Evolutionary conservation across 64 coral and sea anemone genomes (phyloP), one percentile per base, ranked within the genome.

Genomic region (Anthopleura sola): DNA sequence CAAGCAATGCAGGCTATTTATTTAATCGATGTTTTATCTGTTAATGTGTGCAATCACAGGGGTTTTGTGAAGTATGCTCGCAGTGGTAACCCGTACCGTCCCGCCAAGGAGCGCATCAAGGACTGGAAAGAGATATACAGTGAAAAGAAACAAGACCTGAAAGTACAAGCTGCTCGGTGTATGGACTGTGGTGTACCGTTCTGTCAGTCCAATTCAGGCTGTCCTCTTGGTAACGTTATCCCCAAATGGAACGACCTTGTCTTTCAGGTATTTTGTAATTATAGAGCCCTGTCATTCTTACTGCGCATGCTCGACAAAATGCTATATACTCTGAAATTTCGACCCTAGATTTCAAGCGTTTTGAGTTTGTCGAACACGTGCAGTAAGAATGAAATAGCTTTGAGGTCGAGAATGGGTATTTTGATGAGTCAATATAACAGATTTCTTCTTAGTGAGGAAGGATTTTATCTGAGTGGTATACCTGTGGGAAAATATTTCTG

Each of bases 121-220:
- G 95, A 98, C 62, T 98, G 95, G 95, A 91, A 98, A 23, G 95
- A 98, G 83, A 86, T 98, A 80, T 98, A 98, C 29, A 88, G 88
- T 82, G 86, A 98, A 55, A 93, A 88, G 64, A 87, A 88, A 44
- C 53, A 89, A 80, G 76, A 86, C 23, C 84, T 98, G 40, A 98
- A 98, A 83, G 89, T 94, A 6, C 95, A 98, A 91, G 88, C 95
- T 10, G 95, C 95, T n/a, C 91, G 95, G 29, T 98, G 95, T 39
- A 98, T 98, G 95, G 95, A 98, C 56, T 98, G 95, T 68, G 95
- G 95, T 12, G 95, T 98, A 16, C 95, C 95, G 1, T 98, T 98
- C 26, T 98, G 95, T 74, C 95, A 98, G 83, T 94, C 92, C 54
- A 85, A 98, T 78, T 91, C 95, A 18, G 95, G 95, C n/a, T 98